phyloP scores from a whole-genome alignment of 2,113 vertebrate species.

The Sylvilagus bachmani region DNA sequence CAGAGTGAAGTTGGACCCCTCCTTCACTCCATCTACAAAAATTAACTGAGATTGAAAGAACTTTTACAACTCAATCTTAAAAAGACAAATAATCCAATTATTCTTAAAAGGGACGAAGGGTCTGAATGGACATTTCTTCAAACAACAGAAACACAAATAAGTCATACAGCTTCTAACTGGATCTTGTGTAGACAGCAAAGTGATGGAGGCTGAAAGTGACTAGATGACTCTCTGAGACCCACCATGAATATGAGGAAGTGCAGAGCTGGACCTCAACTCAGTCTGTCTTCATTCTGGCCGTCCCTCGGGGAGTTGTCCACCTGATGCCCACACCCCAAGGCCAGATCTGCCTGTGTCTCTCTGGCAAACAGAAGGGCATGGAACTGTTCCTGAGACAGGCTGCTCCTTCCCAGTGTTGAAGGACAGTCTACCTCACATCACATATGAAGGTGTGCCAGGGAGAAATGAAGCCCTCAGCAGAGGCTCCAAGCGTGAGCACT shows the following conservation, averaged over 20 bases:
- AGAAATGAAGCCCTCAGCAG: neutral
- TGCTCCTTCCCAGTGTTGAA: neutral
- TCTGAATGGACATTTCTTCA: neutral
- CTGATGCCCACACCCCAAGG: neutral
- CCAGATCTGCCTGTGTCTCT: neutral
- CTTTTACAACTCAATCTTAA: neutral
- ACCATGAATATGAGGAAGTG: neutral
- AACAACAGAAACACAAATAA: neutral
- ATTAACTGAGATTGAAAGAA: neutral
- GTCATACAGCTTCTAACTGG: neutral
- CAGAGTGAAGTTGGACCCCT: neutral
- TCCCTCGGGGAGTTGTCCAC: neutral
- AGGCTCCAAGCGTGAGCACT: too few species aligned
- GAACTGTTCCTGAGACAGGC: neutral
- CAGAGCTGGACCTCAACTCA: neutral
- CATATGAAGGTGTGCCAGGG: neutral
- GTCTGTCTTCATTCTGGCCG: neutral
- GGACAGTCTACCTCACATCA: neutral
- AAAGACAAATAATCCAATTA: neutral
- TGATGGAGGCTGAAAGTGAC: too few species aligned
- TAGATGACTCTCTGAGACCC: neutral
- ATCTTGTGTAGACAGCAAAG: neutral
- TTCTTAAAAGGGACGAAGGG: neutral
- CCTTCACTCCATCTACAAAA: neutral
- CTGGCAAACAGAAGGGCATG: neutral